Conservation (phyloP, 1,140 invertebrate species). For the Aphelinus certus region DNA sequence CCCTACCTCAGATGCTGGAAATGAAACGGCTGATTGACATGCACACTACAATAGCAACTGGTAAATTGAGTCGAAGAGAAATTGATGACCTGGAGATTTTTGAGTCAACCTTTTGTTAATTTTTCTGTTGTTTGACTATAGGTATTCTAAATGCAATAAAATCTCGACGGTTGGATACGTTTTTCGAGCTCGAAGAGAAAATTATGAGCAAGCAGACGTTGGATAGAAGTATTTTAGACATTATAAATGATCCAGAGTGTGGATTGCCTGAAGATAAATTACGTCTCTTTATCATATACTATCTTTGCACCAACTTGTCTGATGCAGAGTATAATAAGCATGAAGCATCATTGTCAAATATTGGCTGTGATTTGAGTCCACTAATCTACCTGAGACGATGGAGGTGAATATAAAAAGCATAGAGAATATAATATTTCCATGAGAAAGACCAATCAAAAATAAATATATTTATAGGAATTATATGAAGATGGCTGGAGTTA, state of each 20-base stretch:
- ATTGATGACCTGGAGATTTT: too few relatives aligned
- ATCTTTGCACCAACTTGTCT: conserved; percentile 84
- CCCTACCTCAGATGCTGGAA: conserved; percentile 94
- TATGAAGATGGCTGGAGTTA: conserved; percentile 79
- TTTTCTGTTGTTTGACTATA: conserved; percentile 39
- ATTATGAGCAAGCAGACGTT: conserved; percentile 87
- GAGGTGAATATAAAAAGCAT: conserved; percentile 71
- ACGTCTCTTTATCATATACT: conserved; percentile 94
- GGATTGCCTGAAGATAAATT: conserved; percentile 94
- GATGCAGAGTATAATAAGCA: conserved; percentile 87
- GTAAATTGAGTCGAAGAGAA: conserved; percentile 56
- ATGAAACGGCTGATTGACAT: conserved; percentile 98
- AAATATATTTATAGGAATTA: conserved; percentile 71
- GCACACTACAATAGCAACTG: conserved; percentile 97
- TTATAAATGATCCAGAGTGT: conserved; percentile 85
- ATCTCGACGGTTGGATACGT: conserved; percentile 90
- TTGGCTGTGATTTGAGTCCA: conserved; percentile 86
- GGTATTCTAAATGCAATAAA: conserved; percentile 93
- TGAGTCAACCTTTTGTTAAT: not conserved
- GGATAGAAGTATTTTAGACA: conserved; percentile 80
- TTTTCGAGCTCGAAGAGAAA: conserved; percentile 98
- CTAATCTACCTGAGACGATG: conserved; percentile 89
- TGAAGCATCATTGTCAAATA: conserved; percentile 78
- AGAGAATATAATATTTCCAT: not conserved
- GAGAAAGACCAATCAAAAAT: not conserved